These are phyloP conservation scores for Myripristis murdjan DNA, from an alignment of 2,797 vertebrate species.

Conservation along the genomic window DNA sequence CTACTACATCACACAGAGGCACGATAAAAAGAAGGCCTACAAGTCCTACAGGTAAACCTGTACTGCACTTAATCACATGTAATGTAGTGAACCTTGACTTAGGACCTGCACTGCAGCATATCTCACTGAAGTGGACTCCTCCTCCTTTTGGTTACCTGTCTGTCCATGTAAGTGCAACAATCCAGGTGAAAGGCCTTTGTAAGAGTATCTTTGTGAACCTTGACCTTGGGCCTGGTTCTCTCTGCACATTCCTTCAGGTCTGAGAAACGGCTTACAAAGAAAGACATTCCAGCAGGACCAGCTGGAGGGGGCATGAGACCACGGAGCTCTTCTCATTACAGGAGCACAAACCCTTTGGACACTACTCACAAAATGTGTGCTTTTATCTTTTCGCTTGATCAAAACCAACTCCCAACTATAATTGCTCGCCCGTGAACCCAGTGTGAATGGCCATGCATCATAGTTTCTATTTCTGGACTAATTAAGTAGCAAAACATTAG, in stretches of 20 bases:
- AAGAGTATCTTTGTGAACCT: not conserved
- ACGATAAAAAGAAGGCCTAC: not conserved
- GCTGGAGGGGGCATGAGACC: not conserved
- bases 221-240: constrained; percentile 1
- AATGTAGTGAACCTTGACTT: too few species aligned
- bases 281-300: constrained; percentile 24
- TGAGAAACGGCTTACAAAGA: constrained; percentile 24
- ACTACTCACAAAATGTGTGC: too few species aligned
- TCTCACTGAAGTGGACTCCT: not conserved
- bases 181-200: constrained; percentile 23
- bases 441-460: constrained; percentile 4
- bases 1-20: not conserved
- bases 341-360: too few species aligned
- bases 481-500: constrained; percentile 34
- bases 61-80: too few species aligned
- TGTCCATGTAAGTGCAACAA: not conserved
- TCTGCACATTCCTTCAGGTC: not conserved
- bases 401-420: not conserved
- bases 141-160: not conserved
- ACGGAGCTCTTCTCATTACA: not conserved
- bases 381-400: too few species aligned
- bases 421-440: not conserved
- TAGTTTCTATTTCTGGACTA: constrained; percentile 45
- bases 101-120: not conserved
- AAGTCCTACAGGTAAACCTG: too few species aligned